A percentile compares a stretch with the other conserved stretches of the same genome.
phyloP scores from a whole-genome alignment of 1,140 invertebrate species.

The Rhynchophorus ferrugineus region DNA sequence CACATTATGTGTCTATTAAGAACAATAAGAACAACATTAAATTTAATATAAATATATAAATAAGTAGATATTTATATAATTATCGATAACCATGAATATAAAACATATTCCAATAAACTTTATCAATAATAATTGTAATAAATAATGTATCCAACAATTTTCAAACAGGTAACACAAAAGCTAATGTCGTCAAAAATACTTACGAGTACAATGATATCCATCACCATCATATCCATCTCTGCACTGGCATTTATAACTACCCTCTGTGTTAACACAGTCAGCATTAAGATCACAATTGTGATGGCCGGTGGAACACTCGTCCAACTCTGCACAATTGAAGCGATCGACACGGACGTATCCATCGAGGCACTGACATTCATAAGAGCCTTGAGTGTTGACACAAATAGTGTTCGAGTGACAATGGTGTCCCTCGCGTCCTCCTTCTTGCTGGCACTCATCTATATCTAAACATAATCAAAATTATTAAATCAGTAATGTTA shows the following conservation, averaged over 20 bases:
- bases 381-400: slow-evolving; percentile 70
- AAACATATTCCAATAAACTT: too few relatives aligned
- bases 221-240: slow-evolving; percentile 73
- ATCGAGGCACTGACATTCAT: slow-evolving; percentile 73
- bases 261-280: slow-evolving; percentile 76
- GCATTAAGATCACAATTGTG: slow-evolving; percentile 72
- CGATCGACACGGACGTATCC: slow-evolving; percentile 69
- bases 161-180: too few relatives aligned
- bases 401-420: slow-evolving; percentile 74
- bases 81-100: too few relatives aligned
- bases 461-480: slow-evolving; percentile 53
- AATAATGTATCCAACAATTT: too few relatives aligned
- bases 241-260: slow-evolving; percentile 79
- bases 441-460: slow-evolving; percentile 69
- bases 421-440: slow-evolving; percentile 68
- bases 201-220: slow-evolving; percentile 73
- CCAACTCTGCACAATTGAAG: slow-evolving; percentile 73
- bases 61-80: too few relatives aligned
- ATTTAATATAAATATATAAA: too few relatives aligned
- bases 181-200: too few relatives aligned
- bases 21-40: too few relatives aligned
- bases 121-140: too few relatives aligned
- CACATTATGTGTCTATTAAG: too few relatives aligned
- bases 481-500: slow-evolving; percentile 19
- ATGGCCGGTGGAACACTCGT: slow-evolving; percentile 64